Percentiles rank a stretch among this genome's conserved stretches.
phyloP scores from a whole-genome alignment of 1,140 invertebrate genomes.

The Heliothis virescens region DNA sequence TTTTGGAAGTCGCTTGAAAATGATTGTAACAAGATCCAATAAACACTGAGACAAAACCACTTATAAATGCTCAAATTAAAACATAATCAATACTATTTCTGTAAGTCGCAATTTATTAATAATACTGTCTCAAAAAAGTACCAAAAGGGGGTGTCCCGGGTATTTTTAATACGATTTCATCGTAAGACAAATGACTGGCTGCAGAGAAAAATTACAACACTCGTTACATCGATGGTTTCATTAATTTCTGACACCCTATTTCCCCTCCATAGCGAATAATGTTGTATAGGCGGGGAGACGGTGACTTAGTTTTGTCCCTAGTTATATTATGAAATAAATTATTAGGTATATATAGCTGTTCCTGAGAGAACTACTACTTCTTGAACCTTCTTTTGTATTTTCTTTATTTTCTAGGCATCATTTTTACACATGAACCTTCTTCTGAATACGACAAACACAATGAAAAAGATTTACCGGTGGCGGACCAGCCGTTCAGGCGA shows the following conservation, averaged over 20 bases:
- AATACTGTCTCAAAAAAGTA: neutral
- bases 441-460: no score
- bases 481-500: no score
- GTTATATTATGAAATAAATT: no score
- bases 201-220: constrained; percentile 45
- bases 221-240: constrained; percentile 50
- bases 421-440: no score
- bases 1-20: no score
- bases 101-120: no score
- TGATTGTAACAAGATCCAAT: no score
- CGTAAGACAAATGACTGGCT: constrained; percentile 18
- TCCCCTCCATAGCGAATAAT: constrained; percentile 11
- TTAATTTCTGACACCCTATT: constrained; percentile 52
- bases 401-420: no score
- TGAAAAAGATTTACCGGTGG: no score
- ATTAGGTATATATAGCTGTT: no score
- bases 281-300: constrained; percentile 3
- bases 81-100: neutral
- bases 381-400: no score
- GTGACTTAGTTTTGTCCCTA: neutral
- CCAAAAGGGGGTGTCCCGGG: neutral
- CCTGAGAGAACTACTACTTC: no score
- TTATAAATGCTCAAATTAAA: neutral
- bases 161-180: constrained; percentile 64
- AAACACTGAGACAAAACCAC: neutral